Conservation (phyloP, 64 coral and sea anemone genomes). For the Montipora sp. region DNA sequence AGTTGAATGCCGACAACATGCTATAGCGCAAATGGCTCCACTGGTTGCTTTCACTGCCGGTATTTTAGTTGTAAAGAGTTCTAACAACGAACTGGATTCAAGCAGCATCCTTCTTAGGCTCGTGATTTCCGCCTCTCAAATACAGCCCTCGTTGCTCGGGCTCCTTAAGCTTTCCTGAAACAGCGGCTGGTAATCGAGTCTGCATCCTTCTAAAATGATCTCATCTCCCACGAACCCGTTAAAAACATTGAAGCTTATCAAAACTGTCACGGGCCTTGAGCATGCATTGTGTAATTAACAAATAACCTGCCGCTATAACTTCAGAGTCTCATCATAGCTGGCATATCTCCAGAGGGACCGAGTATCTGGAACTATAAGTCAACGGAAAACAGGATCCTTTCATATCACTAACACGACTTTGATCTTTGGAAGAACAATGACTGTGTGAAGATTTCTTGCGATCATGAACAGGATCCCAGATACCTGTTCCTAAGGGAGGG, state of each 20-base stretch:
- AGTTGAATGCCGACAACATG: too few species aligned
- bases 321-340: neutral
- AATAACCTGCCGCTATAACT: conserved; percentile 26
- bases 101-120: too few species aligned
- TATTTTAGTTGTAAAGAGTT: too few species aligned
- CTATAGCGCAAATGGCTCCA: too few species aligned
- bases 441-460: neutral
- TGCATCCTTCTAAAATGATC: conserved; percentile 22
- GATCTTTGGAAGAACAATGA: too few species aligned
- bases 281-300: conserved; percentile 21
- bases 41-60: too few species aligned
- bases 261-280: conserved; percentile 25
- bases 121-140: too few species aligned
- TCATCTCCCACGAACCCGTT: conserved; percentile 19
- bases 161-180: neutral
- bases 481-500: neutral
- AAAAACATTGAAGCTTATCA: conserved; percentile 16
- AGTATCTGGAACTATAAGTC: neutral
- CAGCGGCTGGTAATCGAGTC: neutral
- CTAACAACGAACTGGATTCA: too few species aligned
- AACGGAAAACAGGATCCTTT: neutral
- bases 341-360: neutral
- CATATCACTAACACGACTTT: too few species aligned
- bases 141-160: too few species aligned
- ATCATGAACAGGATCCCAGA: neutral